Evolutionary conservation across 2,113 vertebrate genomes (phyloP), one percentile per base, ranked within the genome.

Genomic region (Polyodon spathula): DNA sequence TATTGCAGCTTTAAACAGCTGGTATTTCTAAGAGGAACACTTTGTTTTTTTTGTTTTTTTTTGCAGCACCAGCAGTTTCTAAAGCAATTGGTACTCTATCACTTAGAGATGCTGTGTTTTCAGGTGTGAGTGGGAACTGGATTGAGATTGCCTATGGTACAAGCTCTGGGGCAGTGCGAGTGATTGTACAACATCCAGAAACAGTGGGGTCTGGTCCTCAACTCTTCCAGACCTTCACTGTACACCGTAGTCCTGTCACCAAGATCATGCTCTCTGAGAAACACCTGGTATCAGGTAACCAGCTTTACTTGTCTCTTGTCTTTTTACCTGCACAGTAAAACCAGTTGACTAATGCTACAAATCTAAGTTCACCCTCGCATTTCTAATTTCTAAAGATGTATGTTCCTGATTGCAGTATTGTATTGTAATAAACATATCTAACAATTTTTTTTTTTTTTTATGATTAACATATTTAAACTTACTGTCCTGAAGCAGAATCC

Each of bases 191-290:
- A 63, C 95, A 98, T 68, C 95, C 95, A 0, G 95, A 98, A 83
- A 98, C 95, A 0, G 93, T 97, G 0, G 95, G 95, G 0, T 98
- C 95, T 0, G 95, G 93, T 3, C 95, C 95, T 1, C 95, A 98
- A 79, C 93, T 98, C 59, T 97, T 97, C 66, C 95, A 98, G 83
- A 98, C 95, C 0, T 98, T 98, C 78, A 97, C 95, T 0, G 95
- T 98, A 58, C 95, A 98, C 76, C 88, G 95, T 41, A 97, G 94
- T 64, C 94, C 94, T 0, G 94, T 97, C 50, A 98, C 91, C 0
- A 98, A 98, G 81, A 98, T 97, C 56, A 98, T 98, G 95, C 77
- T 98, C 9, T 98, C 95, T 0, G 95, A 98, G 82, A 98, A 96
- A 68, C 92, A 98, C 63, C 88, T 98, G 1, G 95, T 98, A 6